Conservation (phyloP, 2,113 vertebrate species). For the Anguilla japonica region DNA sequence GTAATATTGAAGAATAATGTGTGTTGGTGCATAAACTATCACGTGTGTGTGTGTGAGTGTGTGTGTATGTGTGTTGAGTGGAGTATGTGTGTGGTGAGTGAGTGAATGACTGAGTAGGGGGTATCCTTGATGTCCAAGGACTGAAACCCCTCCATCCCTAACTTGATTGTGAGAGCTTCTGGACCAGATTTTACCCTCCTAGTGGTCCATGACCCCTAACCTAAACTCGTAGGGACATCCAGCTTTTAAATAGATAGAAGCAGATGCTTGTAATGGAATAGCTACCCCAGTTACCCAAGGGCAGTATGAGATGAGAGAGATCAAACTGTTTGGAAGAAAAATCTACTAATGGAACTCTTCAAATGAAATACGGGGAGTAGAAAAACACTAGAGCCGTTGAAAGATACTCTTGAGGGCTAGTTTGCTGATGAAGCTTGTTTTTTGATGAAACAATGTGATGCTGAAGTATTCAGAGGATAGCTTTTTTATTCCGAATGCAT, state of each 20-base stretch:
- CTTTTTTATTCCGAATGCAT: neutral
- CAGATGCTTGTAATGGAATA: conserved; percentile 32
- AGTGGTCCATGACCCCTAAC: conserved; percentile 35
- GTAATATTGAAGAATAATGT: neutral
- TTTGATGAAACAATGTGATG: conserved; percentile 1
- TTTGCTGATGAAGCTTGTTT: neutral
- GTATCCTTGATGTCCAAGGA: conserved; percentile 17
- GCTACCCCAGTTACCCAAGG: conserved; percentile 44
- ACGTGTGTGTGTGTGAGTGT: neutral
- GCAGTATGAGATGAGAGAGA: conserved; percentile 49
- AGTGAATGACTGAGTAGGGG: neutral
- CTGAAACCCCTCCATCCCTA: conserved; percentile 14
- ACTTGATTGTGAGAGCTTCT: conserved; percentile 22
- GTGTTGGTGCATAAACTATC: no score
- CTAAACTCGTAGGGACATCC: conserved; percentile 26
- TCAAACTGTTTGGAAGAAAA: conserved; percentile 49
- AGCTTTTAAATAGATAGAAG: conserved; percentile 29
- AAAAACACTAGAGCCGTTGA: conserved; percentile 40
- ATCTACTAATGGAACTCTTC: conserved; percentile 58
- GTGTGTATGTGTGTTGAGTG: neutral
- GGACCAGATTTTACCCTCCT: conserved; percentile 24
- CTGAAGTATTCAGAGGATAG: neutral
- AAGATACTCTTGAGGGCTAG: conserved; percentile 29
- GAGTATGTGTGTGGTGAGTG: neutral
- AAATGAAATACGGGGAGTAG: conserved; percentile 47